Evolutionary conservation across 2,797 vertebrate species (phyloP).

Genomic region (Galago senegalensis): DNA sequence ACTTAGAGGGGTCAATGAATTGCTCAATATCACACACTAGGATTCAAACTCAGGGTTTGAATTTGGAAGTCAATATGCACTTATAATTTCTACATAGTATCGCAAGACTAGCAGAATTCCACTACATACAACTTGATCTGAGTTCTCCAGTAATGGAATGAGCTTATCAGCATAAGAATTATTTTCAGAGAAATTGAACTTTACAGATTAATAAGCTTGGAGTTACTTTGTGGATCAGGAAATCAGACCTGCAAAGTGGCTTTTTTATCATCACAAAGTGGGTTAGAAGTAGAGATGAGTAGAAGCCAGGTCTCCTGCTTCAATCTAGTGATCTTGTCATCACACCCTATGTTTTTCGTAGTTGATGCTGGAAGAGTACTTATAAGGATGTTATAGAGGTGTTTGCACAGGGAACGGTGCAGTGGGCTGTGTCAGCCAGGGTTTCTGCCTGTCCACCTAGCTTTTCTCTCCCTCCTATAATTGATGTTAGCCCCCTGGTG

Average conservation of each 20-base stretch:
- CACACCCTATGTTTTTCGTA: neutral
- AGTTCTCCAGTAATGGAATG: neutral
- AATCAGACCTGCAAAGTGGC: neutral
- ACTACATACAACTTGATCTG: neutral
- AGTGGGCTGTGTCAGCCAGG: fast-evolving
- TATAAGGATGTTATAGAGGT: fast-evolving
- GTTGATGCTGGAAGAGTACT: neutral
- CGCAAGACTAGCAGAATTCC: neutral
- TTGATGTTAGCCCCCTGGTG: fast-evolving
- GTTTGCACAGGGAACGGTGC: neutral
- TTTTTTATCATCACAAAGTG: neutral
- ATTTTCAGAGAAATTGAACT: neutral
- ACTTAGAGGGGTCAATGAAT: neutral
- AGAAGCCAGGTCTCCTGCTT: neutral
- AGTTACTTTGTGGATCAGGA: fast-evolving
- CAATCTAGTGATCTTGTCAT: too few species aligned
- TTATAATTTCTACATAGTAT: neutral
- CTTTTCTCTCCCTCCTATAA: neutral
- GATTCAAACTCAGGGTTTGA: neutral
- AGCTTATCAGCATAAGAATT: neutral
- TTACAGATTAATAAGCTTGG: neutral
- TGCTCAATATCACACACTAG: neutral
- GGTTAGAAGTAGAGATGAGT: neutral
- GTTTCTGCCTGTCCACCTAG: neutral
- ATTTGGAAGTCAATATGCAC: neutral